A percentile compares a stretch with the other conserved stretches of the same genome.
Evolutionary conservation across 2,113 vertebrate species (phyloP).

Genomic region (Notarius quadriscutis): DNA sequence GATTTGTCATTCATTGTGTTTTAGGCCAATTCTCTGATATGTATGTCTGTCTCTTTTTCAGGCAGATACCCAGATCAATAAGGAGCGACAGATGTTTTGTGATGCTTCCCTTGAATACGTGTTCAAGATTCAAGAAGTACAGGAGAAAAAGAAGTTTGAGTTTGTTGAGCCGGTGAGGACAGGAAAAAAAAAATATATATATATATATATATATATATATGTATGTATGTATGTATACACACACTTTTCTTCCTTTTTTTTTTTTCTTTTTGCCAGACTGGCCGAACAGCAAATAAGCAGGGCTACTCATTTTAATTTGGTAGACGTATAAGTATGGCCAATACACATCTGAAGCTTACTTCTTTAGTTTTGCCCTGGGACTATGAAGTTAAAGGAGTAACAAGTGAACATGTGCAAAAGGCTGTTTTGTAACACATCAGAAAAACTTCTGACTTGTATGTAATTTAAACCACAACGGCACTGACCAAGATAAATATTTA

Average conservation of each 20-base stretch:
- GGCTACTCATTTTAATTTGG: background rate
- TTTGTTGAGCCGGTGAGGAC: conserved; percentile 94
- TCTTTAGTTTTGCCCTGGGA: background rate
- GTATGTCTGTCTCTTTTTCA: conserved; percentile 60
- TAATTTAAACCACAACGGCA: background rate
- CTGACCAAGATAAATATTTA: background rate
- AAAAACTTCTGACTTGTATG: background rate
- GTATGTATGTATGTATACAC: too few relatives aligned
- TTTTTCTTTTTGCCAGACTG: background rate
- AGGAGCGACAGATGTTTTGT: conserved; percentile 93
- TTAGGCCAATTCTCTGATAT: background rate
- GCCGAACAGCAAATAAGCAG: conserved; percentile 2
- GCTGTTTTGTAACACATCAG: background rate
- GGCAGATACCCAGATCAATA: conserved; percentile 92
- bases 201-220: too few relatives aligned
- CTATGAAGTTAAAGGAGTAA: background rate
- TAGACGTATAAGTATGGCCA: background rate
- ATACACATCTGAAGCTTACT: background rate
- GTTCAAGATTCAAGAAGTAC: conserved; percentile 98
- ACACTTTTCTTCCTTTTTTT: background rate
- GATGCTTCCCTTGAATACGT: conserved; percentile 95
- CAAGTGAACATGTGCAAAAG: background rate
- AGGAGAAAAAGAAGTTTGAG: conserved; percentile 99
- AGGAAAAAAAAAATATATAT: background rate
- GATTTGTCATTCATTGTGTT: background rate